Conservation (phyloP, 1,140 invertebrate species). For the Holotrichia oblita region DNA sequence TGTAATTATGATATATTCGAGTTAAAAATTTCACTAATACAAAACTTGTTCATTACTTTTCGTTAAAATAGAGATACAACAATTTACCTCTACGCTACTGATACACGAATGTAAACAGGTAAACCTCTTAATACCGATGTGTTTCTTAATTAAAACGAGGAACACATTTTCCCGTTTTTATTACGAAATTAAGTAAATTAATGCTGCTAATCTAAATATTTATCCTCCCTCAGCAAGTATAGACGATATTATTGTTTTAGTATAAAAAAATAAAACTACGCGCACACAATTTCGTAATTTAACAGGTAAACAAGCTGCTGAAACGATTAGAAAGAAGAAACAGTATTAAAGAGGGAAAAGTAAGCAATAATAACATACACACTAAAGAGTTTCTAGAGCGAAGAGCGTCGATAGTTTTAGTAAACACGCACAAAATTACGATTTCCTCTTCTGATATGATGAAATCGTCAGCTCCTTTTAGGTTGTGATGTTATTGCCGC, state of each 20-base stretch:
- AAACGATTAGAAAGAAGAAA: constrained; percentile 21
- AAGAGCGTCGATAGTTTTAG: constrained; percentile 12
- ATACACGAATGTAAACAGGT: too few relatives aligned
- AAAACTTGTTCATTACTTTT: too few relatives aligned
- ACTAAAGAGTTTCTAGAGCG: background rate
- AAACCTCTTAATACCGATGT: background rate
- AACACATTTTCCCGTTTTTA: background rate
- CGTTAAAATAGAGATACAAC: too few relatives aligned
- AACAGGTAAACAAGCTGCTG: constrained; percentile 11
- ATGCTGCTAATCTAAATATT: constrained; percentile 7
- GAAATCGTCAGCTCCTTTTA: constrained; percentile 11
- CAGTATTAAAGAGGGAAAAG: constrained; percentile 8
- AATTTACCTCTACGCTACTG: too few relatives aligned
- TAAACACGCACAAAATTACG: constrained; percentile 6
- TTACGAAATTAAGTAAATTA: constrained; percentile 18
- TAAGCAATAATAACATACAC: constrained; percentile 3
- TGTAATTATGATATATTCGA: too few relatives aligned
- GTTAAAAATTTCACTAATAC: too few relatives aligned
- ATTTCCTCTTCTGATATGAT: background rate
- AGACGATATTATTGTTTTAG: constrained; percentile 13
- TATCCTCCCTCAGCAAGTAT: background rate
- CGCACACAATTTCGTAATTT: constrained; percentile 16
- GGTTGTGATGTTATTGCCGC: constrained; percentile 8
- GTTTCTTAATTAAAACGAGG: background rate
- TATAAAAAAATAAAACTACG: background rate